Evolutionary conservation across 92 coral and sea anemone species (phyloP), one percentile per base, ranked within the genome.

Genomic region (Epizoanthus rinbou): DNA sequence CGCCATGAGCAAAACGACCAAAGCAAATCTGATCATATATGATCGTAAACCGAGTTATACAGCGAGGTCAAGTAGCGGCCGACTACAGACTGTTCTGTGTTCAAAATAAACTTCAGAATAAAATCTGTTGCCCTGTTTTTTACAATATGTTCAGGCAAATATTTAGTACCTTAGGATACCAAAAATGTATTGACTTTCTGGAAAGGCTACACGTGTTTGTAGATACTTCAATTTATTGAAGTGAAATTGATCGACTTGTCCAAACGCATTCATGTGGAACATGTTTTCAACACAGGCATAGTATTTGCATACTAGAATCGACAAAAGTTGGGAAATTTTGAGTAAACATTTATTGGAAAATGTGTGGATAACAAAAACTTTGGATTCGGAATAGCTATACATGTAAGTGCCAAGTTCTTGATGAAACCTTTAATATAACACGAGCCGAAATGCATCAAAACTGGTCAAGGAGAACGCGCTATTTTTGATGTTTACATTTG

Each of bases 231-330:
- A 78, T 23, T 21, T 41, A 78, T 23, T 21, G 15, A 9, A 57
- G 70, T 24, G 28, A 78, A 62, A 59, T 31, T 37, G 22, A n/a
- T 78, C 35, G 71, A 78, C 19, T 19, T 62, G 23, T 15, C 56
- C 10, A 43, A 37, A 13, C 16, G 53, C 54, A 43, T 60, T 75
- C 50, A 58, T n/a, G 64, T 35, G 59, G 54, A 60, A 41, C 82
- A 16, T 24, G 25, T 43, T n/a, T 71, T 10, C 45, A 39, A 39
- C 71, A 5, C 22, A 9, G 59, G 41, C 54, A 35, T 47, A 6
- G 43, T 1, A 19, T 43, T 60, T 50, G 78, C 78, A 59, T 60
- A 59, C 57, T 37, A 28, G 31, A 54, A 54, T 9, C 22, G 43
- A 11, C 15, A 19, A 35, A 45, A 73, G 35, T 52, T 73, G 33